Evolutionary conservation across 2,113 vertebrate species (phyloP), one percentile per base, ranked within the genome.

Genomic region (Campylorhamphus procurvoides): DNA sequence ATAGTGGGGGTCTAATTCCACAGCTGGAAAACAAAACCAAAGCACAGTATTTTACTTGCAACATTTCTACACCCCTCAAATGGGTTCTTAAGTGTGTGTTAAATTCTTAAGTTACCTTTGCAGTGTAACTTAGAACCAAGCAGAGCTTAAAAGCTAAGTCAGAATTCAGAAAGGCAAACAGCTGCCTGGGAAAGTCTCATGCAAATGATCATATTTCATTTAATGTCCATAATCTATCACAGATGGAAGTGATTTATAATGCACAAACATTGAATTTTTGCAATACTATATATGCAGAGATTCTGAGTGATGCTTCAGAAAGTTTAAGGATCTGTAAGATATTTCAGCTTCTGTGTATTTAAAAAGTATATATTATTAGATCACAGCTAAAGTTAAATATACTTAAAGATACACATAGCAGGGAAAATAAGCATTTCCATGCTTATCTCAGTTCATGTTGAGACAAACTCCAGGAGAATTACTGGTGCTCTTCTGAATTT

Each of bases 1-100:
- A 24, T 99, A 99, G 67, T 97, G 97, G 46, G 99, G 98, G 93
- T 99, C 98, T 93, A 99, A 97, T 75, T 98, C 98, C 90, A 99
- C 98, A 64, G 98, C 98, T 99, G 89, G 25, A 94, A 95, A 95
- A 79, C 66, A 85, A 94, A 82, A 94, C 3, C 60, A 87, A 58
- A 86, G 47, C 39, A 82, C 63, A 69, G 46, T 9, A 49, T 50
- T 87, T 85, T 40, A 64, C 40, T 5, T 69, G 42, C 58, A 64
- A 76, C 52, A 40, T 56, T 81, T 72, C 40, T 68, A 42, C 7
- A 69, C 5, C 10, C 24, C 37, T 78, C 15, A 47, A 47, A 75
- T 50, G 18, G 73, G 81, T 78, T 86, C 40, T 83, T 14, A 68
- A 59, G 50, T 27, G 10, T 46, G 22, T 23, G 83, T 66, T 27